These are phyloP conservation scores for Sylvietta virens DNA, from an alignment of 2,113 vertebrate species.

Conservation along the genomic window DNA sequence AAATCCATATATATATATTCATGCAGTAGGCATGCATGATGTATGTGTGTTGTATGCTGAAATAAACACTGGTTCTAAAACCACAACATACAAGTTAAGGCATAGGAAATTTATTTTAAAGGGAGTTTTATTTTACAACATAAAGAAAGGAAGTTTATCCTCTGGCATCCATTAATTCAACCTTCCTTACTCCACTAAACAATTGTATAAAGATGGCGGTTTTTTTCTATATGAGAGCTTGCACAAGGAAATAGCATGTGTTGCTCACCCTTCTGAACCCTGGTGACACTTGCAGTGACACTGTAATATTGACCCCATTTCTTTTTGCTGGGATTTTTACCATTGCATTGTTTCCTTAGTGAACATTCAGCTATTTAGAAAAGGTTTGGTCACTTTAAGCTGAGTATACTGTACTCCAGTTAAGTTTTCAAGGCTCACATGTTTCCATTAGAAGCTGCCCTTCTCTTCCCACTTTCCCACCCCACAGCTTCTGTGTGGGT, in stretches of 20 bases:
- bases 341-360: not conserved
- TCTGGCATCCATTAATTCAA: not conserved
- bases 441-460: not conserved
- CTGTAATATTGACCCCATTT: not conserved
- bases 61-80: not conserved
- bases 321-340: not conserved
- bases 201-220: not conserved
- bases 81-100: not conserved
- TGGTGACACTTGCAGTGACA: not conserved
- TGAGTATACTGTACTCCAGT: not conserved
- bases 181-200: not conserved
- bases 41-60: not conserved
- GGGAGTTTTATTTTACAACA: not conserved
- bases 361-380: not conserved
- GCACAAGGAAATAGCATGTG: not conserved
- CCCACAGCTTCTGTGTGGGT: not conserved
- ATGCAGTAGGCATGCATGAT: not conserved
- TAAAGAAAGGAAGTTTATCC: not conserved
- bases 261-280: not conserved
- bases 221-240: not conserved
- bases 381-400: not conserved
- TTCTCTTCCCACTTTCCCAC: not conserved
- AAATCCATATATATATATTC: not conserved
- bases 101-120: not conserved
- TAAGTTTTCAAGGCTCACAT: not conserved